These are phyloP conservation scores for Drosophila obscura DNA, from an alignment of 1,140 invertebrate genomes.

Conservation along the genomic window DNA sequence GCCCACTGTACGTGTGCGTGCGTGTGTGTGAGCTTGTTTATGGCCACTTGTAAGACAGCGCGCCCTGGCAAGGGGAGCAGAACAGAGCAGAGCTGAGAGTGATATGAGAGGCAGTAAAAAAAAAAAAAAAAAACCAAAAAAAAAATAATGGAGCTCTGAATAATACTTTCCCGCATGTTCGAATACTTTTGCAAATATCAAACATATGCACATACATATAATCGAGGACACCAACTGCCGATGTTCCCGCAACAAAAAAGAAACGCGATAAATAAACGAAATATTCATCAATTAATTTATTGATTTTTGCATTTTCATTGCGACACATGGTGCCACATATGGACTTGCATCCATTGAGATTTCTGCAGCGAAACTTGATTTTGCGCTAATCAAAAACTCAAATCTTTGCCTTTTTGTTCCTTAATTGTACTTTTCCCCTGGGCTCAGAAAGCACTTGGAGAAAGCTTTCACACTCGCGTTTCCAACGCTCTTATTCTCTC, in stretches of 20 bases:
- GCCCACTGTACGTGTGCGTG: neutral
- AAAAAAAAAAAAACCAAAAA: neutral
- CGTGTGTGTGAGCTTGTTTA: constrained; percentile 59
- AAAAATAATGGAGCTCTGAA: constrained; percentile 4
- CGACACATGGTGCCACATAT: constrained; percentile 3
- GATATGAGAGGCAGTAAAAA: neutral
- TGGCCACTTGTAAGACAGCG: constrained; percentile 77
- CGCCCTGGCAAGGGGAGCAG: constrained; percentile 11
- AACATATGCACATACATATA: neutral
- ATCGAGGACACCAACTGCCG: constrained; percentile 6
- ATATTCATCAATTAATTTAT: constrained; percentile 41
- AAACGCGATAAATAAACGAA: neutral
- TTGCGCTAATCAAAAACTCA: constrained; percentile 43
- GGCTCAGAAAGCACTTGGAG: constrained; percentile 23
- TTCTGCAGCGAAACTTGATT: constrained; percentile 10
- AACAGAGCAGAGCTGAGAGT: constrained; percentile 6
- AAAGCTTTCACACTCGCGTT: constrained; percentile 36
- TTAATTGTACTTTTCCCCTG: constrained; percentile 35
- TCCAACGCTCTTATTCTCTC: constrained; percentile 12
- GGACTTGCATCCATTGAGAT: constrained; percentile 2
- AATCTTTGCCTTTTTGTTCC: constrained; percentile 31
- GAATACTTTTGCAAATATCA: constrained; percentile 14
- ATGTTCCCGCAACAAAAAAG: neutral
- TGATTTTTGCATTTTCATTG: constrained; percentile 53
- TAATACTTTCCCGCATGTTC: constrained; percentile 1